Percentiles rank a stretch among this genome's conserved stretches.
These are phyloP conservation scores for Eonycteris spelaea DNA, from an alignment of 2,113 vertebrate species.

Conservation along the genomic window DNA sequence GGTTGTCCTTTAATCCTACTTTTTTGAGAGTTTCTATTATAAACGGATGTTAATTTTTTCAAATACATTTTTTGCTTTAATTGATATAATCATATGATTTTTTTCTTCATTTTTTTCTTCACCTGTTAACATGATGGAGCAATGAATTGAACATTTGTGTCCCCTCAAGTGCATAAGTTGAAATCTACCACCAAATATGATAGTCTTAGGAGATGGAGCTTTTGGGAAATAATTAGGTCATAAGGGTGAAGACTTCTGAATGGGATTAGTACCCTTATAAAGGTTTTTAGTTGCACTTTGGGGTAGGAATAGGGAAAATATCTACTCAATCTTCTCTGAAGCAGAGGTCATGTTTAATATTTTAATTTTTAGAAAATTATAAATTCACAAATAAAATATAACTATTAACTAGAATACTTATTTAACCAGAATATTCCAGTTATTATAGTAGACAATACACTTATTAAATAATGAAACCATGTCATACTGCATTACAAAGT, in stretches of 20 bases:
- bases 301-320: not conserved
- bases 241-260: not conserved
- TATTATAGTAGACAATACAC: not conserved
- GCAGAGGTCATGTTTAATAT: not conserved
- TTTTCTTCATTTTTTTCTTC: not conserved
- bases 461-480: conserved; percentile 5
- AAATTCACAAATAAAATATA: not conserved
- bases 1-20: not conserved
- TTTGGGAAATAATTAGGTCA: not conserved
- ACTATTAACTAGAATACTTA: not conserved
- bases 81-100: not conserved
- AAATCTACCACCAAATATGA: not conserved
- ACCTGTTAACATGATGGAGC: not conserved
- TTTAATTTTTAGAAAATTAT: not conserved
- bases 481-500: not conserved
- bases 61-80: not conserved
- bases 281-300: not conserved
- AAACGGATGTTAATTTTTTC: not conserved
- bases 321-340: not conserved
- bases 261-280: not conserved
- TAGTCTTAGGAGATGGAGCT: not conserved
- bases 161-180: not conserved
- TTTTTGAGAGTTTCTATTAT: not conserved
- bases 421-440: not conserved
- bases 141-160: not conserved